Evolutionary conservation across 2,797 vertebrate species (phyloP).

Genomic region (Vireo griseus): DNA sequence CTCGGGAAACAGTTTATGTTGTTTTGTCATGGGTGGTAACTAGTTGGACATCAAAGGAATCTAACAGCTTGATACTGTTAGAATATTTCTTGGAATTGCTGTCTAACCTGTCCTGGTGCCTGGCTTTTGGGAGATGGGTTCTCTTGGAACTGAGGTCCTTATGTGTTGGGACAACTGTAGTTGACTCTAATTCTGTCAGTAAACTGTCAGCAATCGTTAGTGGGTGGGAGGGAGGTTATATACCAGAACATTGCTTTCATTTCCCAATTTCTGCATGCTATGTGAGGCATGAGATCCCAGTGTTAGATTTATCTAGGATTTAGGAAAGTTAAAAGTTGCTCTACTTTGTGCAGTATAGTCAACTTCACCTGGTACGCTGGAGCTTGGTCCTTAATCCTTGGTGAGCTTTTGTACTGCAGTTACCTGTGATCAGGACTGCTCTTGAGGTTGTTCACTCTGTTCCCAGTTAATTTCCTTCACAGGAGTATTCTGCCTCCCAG

Average conservation of each 20-base stretch:
- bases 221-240: not conserved
- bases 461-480: not conserved
- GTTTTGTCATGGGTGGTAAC: not conserved
- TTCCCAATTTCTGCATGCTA: not conserved
- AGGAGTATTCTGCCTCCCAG: not conserved
- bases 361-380: not conserved
- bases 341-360: not conserved
- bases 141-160: not conserved
- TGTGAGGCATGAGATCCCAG: not conserved
- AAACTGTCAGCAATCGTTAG: not conserved
- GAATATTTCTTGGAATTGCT: not conserved
- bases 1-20: not conserved
- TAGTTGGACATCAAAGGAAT: not conserved
- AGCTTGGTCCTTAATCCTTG: not conserved
- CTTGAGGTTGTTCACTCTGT: not conserved
- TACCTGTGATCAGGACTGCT: not conserved
- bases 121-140: not conserved
- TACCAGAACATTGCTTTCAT: not conserved
- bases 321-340: not conserved
- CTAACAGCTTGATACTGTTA: not conserved
- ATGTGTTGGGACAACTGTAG: not conserved
- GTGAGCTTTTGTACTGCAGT: not conserved
- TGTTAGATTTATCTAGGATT: not conserved
- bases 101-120: not conserved
- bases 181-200: not conserved